Percentiles rank a stretch among this genome's conserved stretches.
Evolutionary conservation across 2,797 vertebrate species (phyloP).

Genomic region (Muscicapa striata): DNA sequence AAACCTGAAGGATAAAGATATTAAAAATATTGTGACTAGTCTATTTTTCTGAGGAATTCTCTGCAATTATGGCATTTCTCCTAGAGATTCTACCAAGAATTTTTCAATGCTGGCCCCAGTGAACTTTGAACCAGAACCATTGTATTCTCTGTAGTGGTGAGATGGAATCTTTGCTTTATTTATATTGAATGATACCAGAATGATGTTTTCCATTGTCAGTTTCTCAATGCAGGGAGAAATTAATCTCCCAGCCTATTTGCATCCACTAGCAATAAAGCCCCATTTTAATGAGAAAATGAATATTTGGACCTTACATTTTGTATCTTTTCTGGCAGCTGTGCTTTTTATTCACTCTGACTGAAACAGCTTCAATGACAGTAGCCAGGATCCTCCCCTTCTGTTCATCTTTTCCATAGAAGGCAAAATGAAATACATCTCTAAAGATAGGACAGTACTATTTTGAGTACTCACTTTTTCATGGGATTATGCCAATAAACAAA

Average conservation of each 20-base stretch:
- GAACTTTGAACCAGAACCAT: neutral
- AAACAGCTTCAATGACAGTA: slow-evolving; percentile 61
- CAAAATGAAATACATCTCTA: slow-evolving; percentile 57
- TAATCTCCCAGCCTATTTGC: neutral
- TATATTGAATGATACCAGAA: neutral
- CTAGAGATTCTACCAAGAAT: neutral
- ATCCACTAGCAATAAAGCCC: slow-evolving; percentile 18
- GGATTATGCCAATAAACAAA: slow-evolving; percentile 48
- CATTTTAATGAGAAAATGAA: slow-evolving; percentile 71
- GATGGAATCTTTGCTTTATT: slow-evolving; percentile 5
- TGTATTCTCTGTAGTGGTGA: neutral
- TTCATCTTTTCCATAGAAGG: slow-evolving; percentile 71
- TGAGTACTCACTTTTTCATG: slow-evolving; percentile 57
- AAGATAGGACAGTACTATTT: slow-evolving; percentile 56
- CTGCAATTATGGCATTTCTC: neutral
- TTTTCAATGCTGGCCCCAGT: neutral
- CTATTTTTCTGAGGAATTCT: neutral
- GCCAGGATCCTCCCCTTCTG: slow-evolving; percentile 63
- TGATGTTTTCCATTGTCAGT: neutral
- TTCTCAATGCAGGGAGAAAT: slow-evolving; percentile 12
- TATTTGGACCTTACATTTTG: slow-evolving; percentile 57
- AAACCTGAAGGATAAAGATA: neutral
- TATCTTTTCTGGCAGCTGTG: slow-evolving; percentile 62
- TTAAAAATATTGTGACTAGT: neutral
- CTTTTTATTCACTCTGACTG: slow-evolving; percentile 66